phyloP scores from a whole-genome alignment of 2,113 vertebrate genomes.

The Oreochromis spilurus region DNA sequence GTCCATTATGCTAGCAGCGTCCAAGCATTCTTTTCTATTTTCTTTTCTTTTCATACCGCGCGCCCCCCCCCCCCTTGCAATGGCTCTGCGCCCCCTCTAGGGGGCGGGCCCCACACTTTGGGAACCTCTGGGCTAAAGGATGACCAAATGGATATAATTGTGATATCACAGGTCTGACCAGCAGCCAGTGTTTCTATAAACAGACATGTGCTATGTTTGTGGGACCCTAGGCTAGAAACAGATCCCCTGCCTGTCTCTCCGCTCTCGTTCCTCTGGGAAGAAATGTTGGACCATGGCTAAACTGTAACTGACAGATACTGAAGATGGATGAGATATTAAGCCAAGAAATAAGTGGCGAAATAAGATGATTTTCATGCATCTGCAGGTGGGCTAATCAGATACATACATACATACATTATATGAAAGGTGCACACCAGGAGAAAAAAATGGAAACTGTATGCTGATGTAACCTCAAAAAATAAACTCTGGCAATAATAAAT shows the following conservation, averaged over 20 bases:
- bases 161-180: conserved; percentile 13
- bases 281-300: not conserved
- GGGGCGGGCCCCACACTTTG: no score
- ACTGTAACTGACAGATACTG: not conserved
- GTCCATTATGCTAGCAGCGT: no score
- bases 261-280: not conserved
- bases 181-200: not conserved
- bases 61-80: no score
- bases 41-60: no score
- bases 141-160: not conserved
- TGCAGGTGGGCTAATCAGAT: not conserved
- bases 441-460: not conserved
- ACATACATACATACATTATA: not conserved
- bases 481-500: not conserved
- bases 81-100: no score
- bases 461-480: not conserved
- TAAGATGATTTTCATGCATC: not conserved
- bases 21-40: no score
- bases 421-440: not conserved
- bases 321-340: conserved; percentile 10
- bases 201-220: not conserved
- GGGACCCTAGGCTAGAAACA: not conserved
- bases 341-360: not conserved
- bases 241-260: not conserved
- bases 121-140: not conserved